phyloP scores from a whole-genome alignment of 2,888 invertebrate genomes.

The Metacarcinus magister region DNA sequence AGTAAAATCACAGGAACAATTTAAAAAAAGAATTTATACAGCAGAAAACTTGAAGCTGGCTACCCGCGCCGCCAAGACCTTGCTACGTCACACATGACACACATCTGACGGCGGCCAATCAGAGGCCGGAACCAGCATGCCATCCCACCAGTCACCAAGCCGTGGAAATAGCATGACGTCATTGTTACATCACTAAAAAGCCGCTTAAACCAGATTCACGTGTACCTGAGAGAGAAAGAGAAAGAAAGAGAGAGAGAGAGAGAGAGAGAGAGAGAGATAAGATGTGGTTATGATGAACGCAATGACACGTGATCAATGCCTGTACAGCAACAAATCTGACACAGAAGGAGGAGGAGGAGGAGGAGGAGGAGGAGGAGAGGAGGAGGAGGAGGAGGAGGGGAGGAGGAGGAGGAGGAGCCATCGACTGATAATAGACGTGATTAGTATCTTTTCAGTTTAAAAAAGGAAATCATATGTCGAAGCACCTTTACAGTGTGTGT shows the following conservation, averaged over 20 bases:
- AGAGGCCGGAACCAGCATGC: background rate
- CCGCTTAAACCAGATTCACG: background rate
- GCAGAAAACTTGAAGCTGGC: slow-evolving; percentile 39
- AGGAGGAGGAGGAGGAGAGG: background rate
- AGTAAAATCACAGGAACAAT: background rate
- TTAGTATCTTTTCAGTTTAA: background rate
- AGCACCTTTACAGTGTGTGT: background rate
- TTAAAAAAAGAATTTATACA: background rate
- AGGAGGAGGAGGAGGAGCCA: background rate
- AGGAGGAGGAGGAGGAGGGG: background rate
- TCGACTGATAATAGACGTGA: background rate
- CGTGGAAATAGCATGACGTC: background rate
- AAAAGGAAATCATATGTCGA: background rate
- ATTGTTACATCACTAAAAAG: background rate
- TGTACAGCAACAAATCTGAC: background rate
- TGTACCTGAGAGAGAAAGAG: background rate
- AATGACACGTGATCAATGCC: background rate
- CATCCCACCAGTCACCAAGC: slow-evolving; percentile 14
- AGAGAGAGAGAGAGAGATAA: slow-evolving; percentile 54
- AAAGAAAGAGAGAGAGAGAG: slow-evolving; percentile 37
- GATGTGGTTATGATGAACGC: background rate
- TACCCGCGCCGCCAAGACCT: slow-evolving; percentile 52
- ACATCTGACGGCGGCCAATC: slow-evolving; percentile 50
- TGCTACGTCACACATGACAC: background rate
- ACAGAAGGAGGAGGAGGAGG: background rate